Base-by-base conservation (phyloP, 2,888 invertebrate species). In the Griposia aprilina region DNA sequence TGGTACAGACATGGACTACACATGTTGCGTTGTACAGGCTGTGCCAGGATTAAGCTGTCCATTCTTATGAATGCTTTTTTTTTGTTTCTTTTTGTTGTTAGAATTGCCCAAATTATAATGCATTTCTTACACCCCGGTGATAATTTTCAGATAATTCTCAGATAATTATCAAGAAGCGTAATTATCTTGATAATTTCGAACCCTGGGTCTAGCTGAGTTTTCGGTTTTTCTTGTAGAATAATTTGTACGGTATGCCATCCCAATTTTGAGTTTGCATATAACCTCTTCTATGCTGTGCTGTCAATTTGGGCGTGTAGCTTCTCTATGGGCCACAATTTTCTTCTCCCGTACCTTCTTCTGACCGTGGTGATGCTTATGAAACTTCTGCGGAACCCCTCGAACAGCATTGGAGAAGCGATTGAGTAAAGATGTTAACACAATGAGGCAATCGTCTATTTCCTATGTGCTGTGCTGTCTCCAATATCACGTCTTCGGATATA, bases 1-100 rank as follows among this genome's bases (percentile, higher is more conserved):
- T 30, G 10, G 10, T n/a, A 52, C 8, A 52, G 17, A 30, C 48
- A 10, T n/a, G 36, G 26, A 23, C 45, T 23, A 17, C 36, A 50
- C 30, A 23, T 10, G 23, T 23, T 23, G 8, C 59, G 7, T 23
- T 41, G 20, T 10, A 15, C 30, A 7, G 26, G 30, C 15, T 5
- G n/a, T n/a, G 26, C 17, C 4, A n/a, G 17, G 26, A 75, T 41
- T 23, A 41, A 50, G 11, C 36, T 20, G 74, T 20, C 10, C 11
- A 73, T 74, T 60, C 60, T 30, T 71, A 60, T 6, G 45, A 11
- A 17, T 26, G n/a, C n/a, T n/a, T n/a, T n/a, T n/a, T n/a, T n/a
- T n/a, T n/a, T n/a, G n/a, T n/a, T n/a, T n/a, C n/a, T n/a, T n/a
- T n/a, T n/a, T n/a, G n/a, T n/a, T n/a, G n/a, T n/a, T n/a, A n/a